A percentile compares a stretch with the other conserved stretches of the same genome.
phyloP scores from a whole-genome alignment of 2,888 invertebrate genomes.

The Chymomyza procnemis region DNA sequence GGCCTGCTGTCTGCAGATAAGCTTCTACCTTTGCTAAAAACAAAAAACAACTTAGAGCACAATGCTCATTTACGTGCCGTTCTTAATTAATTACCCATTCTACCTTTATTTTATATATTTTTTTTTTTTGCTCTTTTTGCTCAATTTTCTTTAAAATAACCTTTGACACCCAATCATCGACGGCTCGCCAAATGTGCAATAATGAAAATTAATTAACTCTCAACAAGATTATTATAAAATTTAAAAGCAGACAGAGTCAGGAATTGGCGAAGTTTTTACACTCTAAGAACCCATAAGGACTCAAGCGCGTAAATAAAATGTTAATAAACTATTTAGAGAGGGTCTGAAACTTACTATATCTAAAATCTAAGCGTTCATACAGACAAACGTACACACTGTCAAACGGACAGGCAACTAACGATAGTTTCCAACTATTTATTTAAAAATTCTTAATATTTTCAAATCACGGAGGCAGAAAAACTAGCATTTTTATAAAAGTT shows the following conservation, averaged over 20 bases:
- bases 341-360: no score
- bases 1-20: background rate
- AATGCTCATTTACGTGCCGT: background rate
- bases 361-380: no score
- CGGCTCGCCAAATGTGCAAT: background rate
- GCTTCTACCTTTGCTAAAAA: background rate
- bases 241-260: conserved; percentile 16
- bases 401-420: no score
- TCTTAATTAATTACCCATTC: background rate
- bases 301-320: no score
- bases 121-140: background rate
- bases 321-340: no score
- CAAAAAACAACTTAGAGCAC: no score
- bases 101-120: background rate
- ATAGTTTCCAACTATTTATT: no score
- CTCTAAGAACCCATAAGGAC: no score
- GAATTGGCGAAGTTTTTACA: background rate
- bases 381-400: no score
- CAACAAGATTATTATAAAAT: conserved; percentile 6
- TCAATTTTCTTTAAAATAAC: background rate
- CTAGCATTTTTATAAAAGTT: no score
- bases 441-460: no score
- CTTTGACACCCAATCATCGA: conserved; percentile 1
- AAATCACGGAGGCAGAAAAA: no score
- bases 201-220: conserved; percentile 54